Evolutionary conservation across 2,797 vertebrate genomes (phyloP).

Genomic region (Phrynocephalus guinanensis): DNA sequence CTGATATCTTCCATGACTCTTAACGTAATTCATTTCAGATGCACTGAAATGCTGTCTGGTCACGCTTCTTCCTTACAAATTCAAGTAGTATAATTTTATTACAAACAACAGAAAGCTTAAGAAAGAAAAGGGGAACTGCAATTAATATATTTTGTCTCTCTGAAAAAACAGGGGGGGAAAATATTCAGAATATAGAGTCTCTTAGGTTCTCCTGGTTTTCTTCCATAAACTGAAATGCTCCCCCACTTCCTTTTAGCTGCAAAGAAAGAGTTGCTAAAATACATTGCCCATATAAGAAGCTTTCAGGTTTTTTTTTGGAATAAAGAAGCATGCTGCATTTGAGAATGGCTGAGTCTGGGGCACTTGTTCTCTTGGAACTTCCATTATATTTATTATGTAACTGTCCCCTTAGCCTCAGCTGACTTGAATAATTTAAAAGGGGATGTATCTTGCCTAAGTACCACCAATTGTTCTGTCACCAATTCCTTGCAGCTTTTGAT

Average conservation of each 20-base stretch:
- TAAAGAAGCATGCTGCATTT: slow-evolving; percentile 12
- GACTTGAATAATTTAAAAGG: slow-evolving; percentile 12
- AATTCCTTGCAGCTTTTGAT: neutral
- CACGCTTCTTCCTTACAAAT: neutral
- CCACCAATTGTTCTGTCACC: neutral
- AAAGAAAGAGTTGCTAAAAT: slow-evolving; percentile 10
- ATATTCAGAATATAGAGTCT: neutral
- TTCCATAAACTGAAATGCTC: neutral
- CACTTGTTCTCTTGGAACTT: slow-evolving; percentile 15
- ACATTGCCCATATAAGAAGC: slow-evolving; percentile 3
- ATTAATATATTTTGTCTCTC: neutral
- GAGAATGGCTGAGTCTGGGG: slow-evolving; percentile 14
- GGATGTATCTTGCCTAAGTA: slow-evolving; percentile 2
- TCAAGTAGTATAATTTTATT: neutral
- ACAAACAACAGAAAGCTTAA: neutral
- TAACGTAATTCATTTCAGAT: neutral
- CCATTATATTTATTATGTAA: slow-evolving; percentile 23
- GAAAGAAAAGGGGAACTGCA: neutral
- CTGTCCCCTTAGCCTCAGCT: neutral
- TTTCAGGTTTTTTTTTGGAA: slow-evolving; percentile 18
- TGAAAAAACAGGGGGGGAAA: neutral
- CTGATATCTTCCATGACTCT: neutral
- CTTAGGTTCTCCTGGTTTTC: neutral
- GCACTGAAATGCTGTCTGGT: neutral
- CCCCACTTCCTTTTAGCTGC: neutral